A percentile compares a stretch with the other conserved stretches of the same genome.
These are phyloP conservation scores for Dendrophyllia cribrosa DNA, from an alignment of 64 coral and sea anemone genomes.

Conservation along the genomic window DNA sequence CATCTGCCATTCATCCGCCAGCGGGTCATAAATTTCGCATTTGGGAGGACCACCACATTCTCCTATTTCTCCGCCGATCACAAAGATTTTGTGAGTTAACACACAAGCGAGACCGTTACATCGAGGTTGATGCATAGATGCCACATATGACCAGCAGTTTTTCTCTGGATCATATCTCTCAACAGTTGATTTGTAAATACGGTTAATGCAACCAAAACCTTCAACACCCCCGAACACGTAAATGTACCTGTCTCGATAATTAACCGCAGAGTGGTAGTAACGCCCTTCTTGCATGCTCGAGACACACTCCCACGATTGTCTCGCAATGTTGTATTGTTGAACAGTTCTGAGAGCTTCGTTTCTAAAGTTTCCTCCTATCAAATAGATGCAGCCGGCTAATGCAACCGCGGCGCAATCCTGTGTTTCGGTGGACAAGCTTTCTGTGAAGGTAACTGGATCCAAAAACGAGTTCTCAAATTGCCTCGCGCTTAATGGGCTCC, in stretches of 20 bases:
- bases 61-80: constrained; percentile 30
- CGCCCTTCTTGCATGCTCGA: constrained; percentile 12
- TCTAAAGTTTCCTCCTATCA: constrained; percentile 31
- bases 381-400: constrained; percentile 8
- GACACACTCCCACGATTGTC: constrained; percentile 20
- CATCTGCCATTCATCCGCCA: constrained; percentile 37
- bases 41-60: constrained; percentile 7
- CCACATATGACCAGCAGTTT: constrained; percentile 43
- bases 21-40: constrained; percentile 31
- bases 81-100: constrained; percentile 30
- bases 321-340: constrained; percentile 1
- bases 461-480: background rate
- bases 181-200: constrained; percentile 7
- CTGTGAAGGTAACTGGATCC: constrained; percentile 7
- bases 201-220: background rate
- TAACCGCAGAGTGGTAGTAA: constrained; percentile 25
- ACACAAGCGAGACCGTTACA: constrained; percentile 19
- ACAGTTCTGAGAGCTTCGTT: constrained; percentile 16
- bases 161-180: constrained; percentile 15
- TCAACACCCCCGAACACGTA: constrained; percentile 26
- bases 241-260: constrained; percentile 24
- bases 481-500: constrained; percentile 11
- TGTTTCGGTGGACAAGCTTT: constrained; percentile 1
- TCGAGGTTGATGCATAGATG: constrained; percentile 43
- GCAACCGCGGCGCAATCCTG: constrained; percentile 35